These are phyloP conservation scores for Epinephelus fuscoguttatus DNA, from an alignment of 2,113 vertebrate species.

Conservation along the genomic window DNA sequence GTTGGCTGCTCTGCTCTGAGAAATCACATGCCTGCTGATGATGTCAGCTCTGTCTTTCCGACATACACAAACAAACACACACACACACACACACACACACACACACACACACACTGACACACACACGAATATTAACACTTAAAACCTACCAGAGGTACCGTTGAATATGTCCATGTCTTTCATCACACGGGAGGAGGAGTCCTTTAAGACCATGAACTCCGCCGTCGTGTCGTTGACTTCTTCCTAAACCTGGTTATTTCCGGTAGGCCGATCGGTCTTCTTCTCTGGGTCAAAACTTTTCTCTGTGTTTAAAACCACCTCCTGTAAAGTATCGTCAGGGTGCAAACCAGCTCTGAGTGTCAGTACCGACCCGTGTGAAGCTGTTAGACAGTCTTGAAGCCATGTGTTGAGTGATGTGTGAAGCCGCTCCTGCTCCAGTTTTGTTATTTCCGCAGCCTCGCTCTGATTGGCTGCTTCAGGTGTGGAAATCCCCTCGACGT, in stretches of 20 bases:
- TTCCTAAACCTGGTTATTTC: background rate
- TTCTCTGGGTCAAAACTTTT: background rate
- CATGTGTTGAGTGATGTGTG: slow-evolving; percentile 14
- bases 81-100: background rate
- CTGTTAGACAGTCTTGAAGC: background rate
- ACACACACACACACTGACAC: background rate
- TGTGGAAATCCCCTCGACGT: slow-evolving; percentile 82
- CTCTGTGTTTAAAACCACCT: background rate
- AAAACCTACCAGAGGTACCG: slow-evolving; percentile 61
- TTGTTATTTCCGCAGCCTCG: slow-evolving; percentile 5
- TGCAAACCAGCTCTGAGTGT: background rate
- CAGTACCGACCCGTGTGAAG: accelerated
- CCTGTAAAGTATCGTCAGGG: background rate
- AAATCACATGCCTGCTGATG: slow-evolving; percentile 52
- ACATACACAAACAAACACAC: background rate
- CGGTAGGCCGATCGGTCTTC: background rate
- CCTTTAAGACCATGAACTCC: background rate
- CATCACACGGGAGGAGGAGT: slow-evolving; percentile 52
- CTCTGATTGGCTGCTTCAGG: slow-evolving; percentile 43
- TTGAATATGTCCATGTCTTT: slow-evolving; percentile 79
- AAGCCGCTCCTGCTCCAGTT: accelerated
- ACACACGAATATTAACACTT: background rate
- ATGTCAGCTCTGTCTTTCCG: slow-evolving; percentile 26
- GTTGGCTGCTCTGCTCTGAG: slow-evolving; percentile 60
- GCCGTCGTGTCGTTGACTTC: background rate